phyloP scores from a whole-genome alignment of 1,140 invertebrate genomes.

The Halyomorpha halys region DNA sequence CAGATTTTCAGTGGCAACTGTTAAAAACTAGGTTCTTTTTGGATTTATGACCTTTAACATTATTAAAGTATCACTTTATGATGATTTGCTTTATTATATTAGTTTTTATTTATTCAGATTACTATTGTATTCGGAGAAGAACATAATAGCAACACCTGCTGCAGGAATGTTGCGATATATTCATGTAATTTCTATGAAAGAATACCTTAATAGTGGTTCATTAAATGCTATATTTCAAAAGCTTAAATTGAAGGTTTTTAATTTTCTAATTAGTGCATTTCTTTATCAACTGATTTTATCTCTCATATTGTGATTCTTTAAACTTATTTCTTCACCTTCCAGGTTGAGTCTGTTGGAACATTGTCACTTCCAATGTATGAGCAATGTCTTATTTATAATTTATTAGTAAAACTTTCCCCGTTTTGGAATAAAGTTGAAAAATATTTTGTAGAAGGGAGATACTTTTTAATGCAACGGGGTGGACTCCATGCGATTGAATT shows the following conservation, averaged over 20 bases:
- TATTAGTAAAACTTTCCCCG: constrained; percentile 2
- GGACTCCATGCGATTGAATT: background rate
- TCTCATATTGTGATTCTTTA: background rate
- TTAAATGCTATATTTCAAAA: background rate
- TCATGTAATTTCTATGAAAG: no score
- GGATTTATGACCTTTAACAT: background rate
- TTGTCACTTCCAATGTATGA: background rate
- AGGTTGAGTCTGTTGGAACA: background rate
- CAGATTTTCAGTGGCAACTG: constrained; percentile 14
- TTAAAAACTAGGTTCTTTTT: constrained; percentile 3
- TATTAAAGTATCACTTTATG: background rate
- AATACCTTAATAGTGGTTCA: background rate
- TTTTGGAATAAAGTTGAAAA: constrained; percentile 13
- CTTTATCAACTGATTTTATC: background rate
- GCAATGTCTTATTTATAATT: background rate
- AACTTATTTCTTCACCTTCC: background rate
- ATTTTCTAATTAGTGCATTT: background rate
- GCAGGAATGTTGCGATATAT: no score
- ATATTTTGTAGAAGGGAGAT: constrained; percentile 3
- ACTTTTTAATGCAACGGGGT: background rate
- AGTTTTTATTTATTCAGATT: background rate
- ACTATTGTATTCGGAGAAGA: background rate
- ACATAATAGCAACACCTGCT: background rate
- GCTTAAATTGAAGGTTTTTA: background rate
- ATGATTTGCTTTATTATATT: background rate